phyloP scores from a whole-genome alignment of 2,113 vertebrate genomes.

The Mola mola region DNA sequence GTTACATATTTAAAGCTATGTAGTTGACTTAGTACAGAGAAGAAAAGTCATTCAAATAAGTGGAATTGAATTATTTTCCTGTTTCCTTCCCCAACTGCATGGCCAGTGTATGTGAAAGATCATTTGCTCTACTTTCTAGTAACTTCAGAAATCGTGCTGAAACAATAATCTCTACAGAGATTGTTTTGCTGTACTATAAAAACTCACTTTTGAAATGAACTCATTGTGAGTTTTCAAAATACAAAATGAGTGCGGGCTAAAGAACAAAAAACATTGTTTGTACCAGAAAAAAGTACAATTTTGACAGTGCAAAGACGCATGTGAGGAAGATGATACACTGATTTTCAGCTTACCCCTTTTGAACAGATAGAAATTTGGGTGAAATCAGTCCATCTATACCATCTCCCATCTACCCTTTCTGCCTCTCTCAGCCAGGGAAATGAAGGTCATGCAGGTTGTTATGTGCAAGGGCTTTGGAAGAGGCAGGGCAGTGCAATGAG shows the following conservation, averaged over 20 bases:
- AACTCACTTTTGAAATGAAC: no score
- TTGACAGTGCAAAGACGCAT: constrained; percentile 14
- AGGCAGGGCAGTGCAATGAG: constrained; percentile 11
- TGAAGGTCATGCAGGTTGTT: constrained; percentile 41
- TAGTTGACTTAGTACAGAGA: no score
- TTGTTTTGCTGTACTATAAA: no score
- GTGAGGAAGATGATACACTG: background rate
- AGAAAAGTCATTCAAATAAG: no score
- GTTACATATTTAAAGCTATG: no score
- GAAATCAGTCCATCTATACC: constrained; percentile 9
- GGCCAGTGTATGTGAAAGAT: no score
- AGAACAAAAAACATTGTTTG: constrained; percentile 1
- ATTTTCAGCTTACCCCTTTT: constrained; percentile 2
- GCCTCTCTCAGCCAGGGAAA: constrained; percentile 13
- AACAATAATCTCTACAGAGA: no score
- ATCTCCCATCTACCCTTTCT: constrained; percentile 21
- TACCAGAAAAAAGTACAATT: no score
- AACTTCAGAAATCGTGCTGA: no score
- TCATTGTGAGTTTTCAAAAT: constrained; percentile 50
- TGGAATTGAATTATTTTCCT: no score
- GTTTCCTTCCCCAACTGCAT: no score
- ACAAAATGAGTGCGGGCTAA: constrained; percentile 5
- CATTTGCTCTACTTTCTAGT: no score
- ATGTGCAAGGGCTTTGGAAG: constrained; percentile 20
- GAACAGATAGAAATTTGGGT: constrained; percentile 7